Conservation (phyloP, 1,140 invertebrate species). For the Antheraea pernyi region DNA sequence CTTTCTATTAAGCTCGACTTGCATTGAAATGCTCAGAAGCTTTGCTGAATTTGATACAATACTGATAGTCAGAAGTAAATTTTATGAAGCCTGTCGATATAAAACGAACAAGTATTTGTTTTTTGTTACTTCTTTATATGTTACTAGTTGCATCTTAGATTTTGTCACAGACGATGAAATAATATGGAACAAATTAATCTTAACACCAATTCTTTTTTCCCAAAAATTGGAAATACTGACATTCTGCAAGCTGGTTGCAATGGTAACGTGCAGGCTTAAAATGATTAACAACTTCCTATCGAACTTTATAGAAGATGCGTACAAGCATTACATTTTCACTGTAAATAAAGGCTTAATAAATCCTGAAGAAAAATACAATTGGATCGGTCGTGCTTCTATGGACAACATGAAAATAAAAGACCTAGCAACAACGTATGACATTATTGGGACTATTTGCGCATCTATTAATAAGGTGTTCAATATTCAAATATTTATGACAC, state of each 20-base stretch:
- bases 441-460: conserved; percentile 40
- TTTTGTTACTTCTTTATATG: conserved; percentile 14
- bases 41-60: conserved; percentile 38
- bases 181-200: not conserved
- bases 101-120: conserved; percentile 22
- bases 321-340: conserved; percentile 22
- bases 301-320: conserved; percentile 32
- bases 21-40: conserved; percentile 35
- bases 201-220: conserved; percentile 32
- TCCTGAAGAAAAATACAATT: conserved; percentile 30
- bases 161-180: conserved; percentile 15
- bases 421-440: conserved; percentile 39
- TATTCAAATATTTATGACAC: conserved; percentile 50
- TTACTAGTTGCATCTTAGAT: conserved; percentile 19
- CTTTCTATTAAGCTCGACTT: conserved; percentile 27
- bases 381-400: conserved; percentile 33
- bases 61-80: conserved; percentile 36
- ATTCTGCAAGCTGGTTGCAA: conserved; percentile 44
- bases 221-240: conserved; percentile 43
- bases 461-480: conserved; percentile 50
- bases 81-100: conserved; percentile 33
- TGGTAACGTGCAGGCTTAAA: conserved; percentile 36
- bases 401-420: conserved; percentile 43
- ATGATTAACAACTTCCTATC: conserved; percentile 46
- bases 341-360: conserved; percentile 18